Evolutionary conservation across 1,140 invertebrate genomes (phyloP).

Genomic region (Platyscapa corneri): DNA sequence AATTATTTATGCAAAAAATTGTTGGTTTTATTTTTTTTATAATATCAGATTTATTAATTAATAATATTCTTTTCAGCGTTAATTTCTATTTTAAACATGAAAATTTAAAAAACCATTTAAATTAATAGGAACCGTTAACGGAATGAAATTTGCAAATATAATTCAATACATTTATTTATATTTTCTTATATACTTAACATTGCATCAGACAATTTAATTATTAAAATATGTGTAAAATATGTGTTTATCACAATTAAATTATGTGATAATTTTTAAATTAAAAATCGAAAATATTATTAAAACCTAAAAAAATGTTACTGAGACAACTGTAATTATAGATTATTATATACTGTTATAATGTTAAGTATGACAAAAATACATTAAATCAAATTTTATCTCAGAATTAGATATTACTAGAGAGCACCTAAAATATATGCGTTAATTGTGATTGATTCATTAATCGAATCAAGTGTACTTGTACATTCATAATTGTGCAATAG

Average conservation of each 20-base stretch:
- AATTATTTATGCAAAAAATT: background rate
- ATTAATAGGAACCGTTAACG: background rate
- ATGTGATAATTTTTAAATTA: constrained; percentile 9
- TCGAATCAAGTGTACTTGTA: constrained; percentile 17
- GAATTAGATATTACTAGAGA: constrained; percentile 40
- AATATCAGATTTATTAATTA: background rate
- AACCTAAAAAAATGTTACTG: background rate
- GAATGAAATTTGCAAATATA: constrained; percentile 22
- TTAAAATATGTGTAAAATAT: constrained; percentile 11
- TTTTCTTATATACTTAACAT: constrained; percentile 18
- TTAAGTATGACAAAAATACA: background rate
- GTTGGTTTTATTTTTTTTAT: background rate
- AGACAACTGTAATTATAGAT: constrained; percentile 9
- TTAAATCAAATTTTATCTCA: constrained; percentile 3
- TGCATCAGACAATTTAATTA: constrained; percentile 8
- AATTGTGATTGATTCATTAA: constrained; percentile 14
- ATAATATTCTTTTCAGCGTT: background rate
- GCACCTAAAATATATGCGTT: constrained; percentile 35
- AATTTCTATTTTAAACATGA: background rate
- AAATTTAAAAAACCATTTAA: background rate
- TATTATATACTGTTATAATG: background rate
- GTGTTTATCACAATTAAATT: constrained; percentile 11
- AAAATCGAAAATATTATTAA: background rate
- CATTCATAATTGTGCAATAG: constrained; percentile 24
- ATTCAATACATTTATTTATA: constrained; percentile 24